phyloP scores from a whole-genome alignment of 1,140 invertebrate genomes.

The Panagrolaimus sp. region DNA sequence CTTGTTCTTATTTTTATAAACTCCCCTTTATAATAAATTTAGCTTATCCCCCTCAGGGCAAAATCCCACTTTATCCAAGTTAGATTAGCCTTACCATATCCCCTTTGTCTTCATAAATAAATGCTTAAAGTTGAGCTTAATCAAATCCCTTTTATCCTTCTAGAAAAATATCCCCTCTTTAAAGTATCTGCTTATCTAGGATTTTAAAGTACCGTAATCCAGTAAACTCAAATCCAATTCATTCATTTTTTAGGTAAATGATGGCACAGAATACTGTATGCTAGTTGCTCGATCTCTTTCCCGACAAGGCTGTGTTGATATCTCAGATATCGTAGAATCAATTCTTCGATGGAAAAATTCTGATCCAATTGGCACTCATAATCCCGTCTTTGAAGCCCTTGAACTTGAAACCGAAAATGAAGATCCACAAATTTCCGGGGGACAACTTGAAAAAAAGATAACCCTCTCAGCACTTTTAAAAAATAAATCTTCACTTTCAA shows the following conservation, averaged over 20 bases:
- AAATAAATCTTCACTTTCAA: constrained; percentile 24
- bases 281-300: constrained; percentile 24
- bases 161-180: too few relatives aligned
- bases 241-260: constrained; percentile 18
- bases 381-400: constrained; percentile 25
- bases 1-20: neutral
- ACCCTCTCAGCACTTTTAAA: constrained; percentile 15
- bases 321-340: constrained; percentile 19
- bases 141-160: too few relatives aligned
- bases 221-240: too few relatives aligned
- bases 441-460: constrained; percentile 24
- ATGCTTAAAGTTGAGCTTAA: neutral
- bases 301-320: constrained; percentile 10
- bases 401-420: constrained; percentile 27
- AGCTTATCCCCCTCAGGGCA: too few relatives aligned
- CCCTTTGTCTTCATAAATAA: neutral
- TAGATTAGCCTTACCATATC: too few relatives aligned
- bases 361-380: constrained; percentile 25
- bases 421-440: constrained; percentile 14
- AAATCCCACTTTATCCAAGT: too few relatives aligned
- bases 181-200: too few relatives aligned
- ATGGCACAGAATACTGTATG: constrained; percentile 31
- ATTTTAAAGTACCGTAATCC: too few relatives aligned
- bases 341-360: constrained; percentile 26
- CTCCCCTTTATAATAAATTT: too few relatives aligned